These are phyloP conservation scores for Tachina lurida DNA, from an alignment of 2,888 invertebrate species.

Conservation along the genomic window DNA sequence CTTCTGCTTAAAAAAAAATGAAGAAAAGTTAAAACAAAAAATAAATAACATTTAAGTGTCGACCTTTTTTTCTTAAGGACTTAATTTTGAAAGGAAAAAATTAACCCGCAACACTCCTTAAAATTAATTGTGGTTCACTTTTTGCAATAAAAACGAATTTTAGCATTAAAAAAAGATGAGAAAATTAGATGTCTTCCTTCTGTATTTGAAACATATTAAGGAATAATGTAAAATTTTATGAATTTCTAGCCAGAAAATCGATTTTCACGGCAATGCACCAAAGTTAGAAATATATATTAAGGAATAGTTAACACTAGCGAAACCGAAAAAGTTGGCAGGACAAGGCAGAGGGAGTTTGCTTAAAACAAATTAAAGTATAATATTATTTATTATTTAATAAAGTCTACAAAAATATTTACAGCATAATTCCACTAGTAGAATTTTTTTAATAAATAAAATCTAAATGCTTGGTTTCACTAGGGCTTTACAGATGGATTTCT, in stretches of 20 bases:
- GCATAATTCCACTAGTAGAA: too few species aligned
- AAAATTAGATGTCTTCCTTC: neutral
- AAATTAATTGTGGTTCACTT: neutral
- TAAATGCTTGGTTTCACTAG: too few species aligned
- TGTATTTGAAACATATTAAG: neutral
- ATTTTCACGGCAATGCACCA: conserved; percentile 52
- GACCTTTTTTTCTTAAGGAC: too few species aligned
- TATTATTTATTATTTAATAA: too few species aligned
- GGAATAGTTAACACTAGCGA: conserved; percentile 18
- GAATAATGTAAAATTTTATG: neutral
- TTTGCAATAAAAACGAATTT: too few species aligned
- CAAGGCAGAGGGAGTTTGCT: neutral
- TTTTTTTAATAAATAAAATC: too few species aligned
- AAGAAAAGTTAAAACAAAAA: neutral
- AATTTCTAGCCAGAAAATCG: conserved; percentile 27
- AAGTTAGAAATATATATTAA: conserved; percentile 6
- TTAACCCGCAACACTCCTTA: neutral
- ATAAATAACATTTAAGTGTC: neutral
- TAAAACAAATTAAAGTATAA: too few species aligned
- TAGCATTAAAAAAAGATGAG: too few species aligned
- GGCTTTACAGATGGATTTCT: too few species aligned
- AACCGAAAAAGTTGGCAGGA: neutral
- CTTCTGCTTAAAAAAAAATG: neutral
- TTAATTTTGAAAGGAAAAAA: too few species aligned
- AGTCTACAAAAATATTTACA: too few species aligned